Conservation (phyloP, 2,888 invertebrate species). For the Rhodophaea formosa region DNA sequence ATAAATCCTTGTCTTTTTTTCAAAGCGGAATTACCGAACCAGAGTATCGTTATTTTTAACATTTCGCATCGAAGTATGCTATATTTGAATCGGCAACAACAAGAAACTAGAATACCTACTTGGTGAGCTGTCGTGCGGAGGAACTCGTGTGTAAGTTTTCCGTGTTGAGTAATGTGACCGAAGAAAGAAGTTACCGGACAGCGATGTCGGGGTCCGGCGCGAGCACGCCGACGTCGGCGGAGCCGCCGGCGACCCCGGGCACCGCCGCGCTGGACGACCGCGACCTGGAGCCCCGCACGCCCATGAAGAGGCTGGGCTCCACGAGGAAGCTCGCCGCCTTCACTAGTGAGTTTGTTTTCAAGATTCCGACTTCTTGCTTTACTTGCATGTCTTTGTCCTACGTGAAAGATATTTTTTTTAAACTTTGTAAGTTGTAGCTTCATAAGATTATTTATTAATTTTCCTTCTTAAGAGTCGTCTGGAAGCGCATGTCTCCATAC, state of each 20-base stretch:
- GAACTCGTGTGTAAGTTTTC: background rate
- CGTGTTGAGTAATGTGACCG: constrained; percentile 7
- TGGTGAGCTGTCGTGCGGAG: background rate
- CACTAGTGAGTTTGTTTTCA: constrained; percentile 84
- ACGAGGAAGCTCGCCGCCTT: constrained; percentile 89
- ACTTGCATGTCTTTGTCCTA: too few species aligned
- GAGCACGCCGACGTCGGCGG: constrained; percentile 72
- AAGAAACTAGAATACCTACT: background rate
- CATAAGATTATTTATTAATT: too few species aligned
- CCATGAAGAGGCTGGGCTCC: constrained; percentile 90
- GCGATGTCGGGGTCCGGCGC: constrained; percentile 5
- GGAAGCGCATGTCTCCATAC: too few species aligned
- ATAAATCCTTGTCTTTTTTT: too few species aligned
- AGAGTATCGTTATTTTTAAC: constrained; percentile 21
- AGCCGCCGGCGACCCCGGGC: constrained; percentile 95
- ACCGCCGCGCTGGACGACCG: constrained; percentile 86
- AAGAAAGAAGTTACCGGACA: constrained; percentile 12
- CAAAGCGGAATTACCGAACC: background rate
- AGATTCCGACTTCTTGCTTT: background rate
- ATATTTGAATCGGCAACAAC: constrained; percentile 24
- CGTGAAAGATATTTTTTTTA: background rate
- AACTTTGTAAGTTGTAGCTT: too few species aligned
- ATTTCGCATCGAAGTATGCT: constrained; percentile 21
- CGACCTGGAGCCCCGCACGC: constrained; percentile 88
- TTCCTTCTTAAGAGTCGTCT: too few species aligned